Conservation (phyloP, 2,797 vertebrate genomes). For the Cirrhinus molitorella region DNA sequence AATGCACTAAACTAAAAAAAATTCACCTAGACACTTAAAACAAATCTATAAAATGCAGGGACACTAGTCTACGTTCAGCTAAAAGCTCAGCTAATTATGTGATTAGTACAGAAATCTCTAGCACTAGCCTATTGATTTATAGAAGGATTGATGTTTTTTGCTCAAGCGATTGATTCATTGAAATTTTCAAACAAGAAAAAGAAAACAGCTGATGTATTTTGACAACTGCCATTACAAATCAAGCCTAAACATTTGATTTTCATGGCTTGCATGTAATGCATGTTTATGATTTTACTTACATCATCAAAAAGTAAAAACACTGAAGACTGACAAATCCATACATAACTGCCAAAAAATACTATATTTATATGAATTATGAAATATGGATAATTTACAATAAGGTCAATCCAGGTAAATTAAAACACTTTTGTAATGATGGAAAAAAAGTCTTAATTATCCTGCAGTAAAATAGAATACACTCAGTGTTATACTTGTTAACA, state of each 20-base stretch:
- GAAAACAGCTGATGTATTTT: slow-evolving; percentile 26
- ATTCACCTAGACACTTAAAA: not conserved
- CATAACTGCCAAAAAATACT: not conserved
- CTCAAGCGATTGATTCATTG: slow-evolving; percentile 42
- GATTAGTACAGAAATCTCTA: slow-evolving; percentile 16
- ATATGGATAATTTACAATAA: not conserved
- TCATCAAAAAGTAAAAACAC: not conserved
- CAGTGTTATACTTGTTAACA: too few relatives aligned
- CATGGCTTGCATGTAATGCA: not conserved
- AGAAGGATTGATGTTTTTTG: slow-evolving; percentile 44
- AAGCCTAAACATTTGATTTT: not conserved
- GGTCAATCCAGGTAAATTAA: not conserved
- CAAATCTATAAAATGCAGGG: slow-evolving; percentile 13
- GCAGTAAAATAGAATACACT: too few relatives aligned
- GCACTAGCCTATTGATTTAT: slow-evolving; percentile 37
- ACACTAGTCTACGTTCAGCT: not conserved
- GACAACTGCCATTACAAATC: slow-evolving; percentile 13
- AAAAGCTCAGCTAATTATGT: not conserved
- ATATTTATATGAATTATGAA: not conserved
- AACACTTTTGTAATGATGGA: not conserved
- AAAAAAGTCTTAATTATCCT: not conserved
- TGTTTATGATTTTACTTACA: not conserved
- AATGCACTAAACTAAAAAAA: not conserved
- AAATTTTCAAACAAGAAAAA: slow-evolving; percentile 18
- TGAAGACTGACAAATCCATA: not conserved